Base-by-base conservation (phyloP, 2,797 vertebrate genomes). In the Parambassis ranga region DNA sequence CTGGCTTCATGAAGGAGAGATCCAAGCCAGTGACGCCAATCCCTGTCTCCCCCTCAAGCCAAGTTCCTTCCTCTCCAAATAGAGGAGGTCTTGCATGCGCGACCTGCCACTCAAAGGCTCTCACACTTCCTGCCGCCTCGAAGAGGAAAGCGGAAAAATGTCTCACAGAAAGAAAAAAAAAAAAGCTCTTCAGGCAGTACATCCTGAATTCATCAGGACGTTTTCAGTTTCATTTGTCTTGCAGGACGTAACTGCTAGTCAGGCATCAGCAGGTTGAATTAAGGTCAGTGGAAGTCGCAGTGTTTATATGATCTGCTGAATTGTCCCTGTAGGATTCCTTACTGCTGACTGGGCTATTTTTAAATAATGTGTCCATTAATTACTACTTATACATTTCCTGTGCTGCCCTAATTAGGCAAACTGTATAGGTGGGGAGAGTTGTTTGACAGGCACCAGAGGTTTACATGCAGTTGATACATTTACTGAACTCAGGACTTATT, bases 1-100 rank as follows among this genome's bases (percentile, higher is more conserved):
- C 84, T 79, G 82, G 77, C 83, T 87, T 38, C 72, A 74, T 57
- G 75, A 79, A 57, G 69, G 61, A 75, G 65, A 64, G 78, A 77
- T 82, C 81, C 75, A 77, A 87, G 75, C 82, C 78, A 71, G 64
- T 87, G 87, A 90, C 77, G 87, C 87, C 84, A 82, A 58, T 76
- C 65, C n/a, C 77, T 38, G 68, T 71, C 77, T 57, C 64, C 71
- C 58, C 77, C 80, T 53, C 30, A 5, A 76, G 75, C 82, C 63
- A 73, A 81, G 75, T 77, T 71, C 79, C 79, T 77, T 76, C 75
- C 79, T 74, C 67, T 73, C 41, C 31, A 8, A 15, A 19, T n/a
- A 48, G 57, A 75, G 56, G 71, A 66, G 79, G 73, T 72, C 75
- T 70, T 43, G 32, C 59, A 64, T 63, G 55, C 39, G 20, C 80